Base-by-base conservation (phyloP, 1,140 invertebrate species). In the Stegodyphus dumicola region DNA sequence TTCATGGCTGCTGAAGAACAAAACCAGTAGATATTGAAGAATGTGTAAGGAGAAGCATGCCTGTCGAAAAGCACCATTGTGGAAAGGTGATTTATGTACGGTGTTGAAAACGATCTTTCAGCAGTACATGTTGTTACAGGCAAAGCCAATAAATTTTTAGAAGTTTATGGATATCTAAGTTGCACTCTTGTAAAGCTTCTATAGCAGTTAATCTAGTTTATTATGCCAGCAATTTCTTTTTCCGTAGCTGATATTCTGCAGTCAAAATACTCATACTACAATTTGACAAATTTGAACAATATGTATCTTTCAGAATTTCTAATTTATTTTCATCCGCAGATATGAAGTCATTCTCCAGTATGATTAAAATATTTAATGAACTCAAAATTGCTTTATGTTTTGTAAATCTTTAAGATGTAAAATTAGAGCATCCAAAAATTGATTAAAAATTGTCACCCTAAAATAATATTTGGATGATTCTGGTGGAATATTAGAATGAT, bases 401-500 rank as follows among this genome's bases (percentile, higher is more conserved):
- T 75, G 0, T 75, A 6, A 48, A 60, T 33, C 6, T 60, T 75
- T 75, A 60, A 75, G 54, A 48, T 60, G 54, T 60, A 75, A 75
- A 75, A 75, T 60, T 75, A 60, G n/a, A 60, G 18, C 54, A 18
- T 64, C 54, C 18, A 60, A 60, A 75, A 75, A 60, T 75, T 7
- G 9, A 56, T 60, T 75, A 75, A 75, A 60, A 18, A 48, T 48
- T 56, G 0, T 56, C 60, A 75, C 60, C 17, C 18, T 60, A 75
- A 60, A 75, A 75, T 60, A 60, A 75, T 17, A 75, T 75, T 13
- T 18, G 5, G 0, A 5, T 17, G 18, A 60, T 60, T 56, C 54
- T 0, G 15, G 56, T 33, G 33, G 33, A 33, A 33, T 33, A 33
- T 33, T 33, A 33, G 33, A 33, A 33, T 33, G 33, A 33, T 33